Evolutionary conservation across 2,888 invertebrate genomes (phyloP).

Genomic region (Drosophila ustulata): DNA sequence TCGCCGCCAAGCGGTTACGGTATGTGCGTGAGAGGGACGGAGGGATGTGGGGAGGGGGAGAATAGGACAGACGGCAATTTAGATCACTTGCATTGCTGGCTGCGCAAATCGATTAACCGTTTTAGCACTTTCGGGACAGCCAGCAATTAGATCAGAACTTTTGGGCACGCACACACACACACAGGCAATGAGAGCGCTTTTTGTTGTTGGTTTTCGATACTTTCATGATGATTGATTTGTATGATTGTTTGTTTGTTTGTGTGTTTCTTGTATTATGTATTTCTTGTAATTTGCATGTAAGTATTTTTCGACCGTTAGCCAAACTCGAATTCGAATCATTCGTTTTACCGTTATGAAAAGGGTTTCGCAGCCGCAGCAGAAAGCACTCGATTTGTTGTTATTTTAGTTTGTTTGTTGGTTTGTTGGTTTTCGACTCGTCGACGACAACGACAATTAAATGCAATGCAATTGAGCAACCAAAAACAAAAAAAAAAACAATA

Average conservation of each 20-base stretch:
- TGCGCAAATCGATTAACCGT: conserved; percentile 9
- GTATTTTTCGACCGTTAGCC: conserved; percentile 23
- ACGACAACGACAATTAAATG: conserved; percentile 2
- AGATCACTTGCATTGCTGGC: conserved; percentile 9
- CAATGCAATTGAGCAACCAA: background rate
- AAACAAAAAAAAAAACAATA: background rate
- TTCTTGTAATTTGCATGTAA: conserved; percentile 4
- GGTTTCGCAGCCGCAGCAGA: conserved; percentile 18
- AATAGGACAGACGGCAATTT: background rate
- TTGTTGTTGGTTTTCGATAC: background rate
- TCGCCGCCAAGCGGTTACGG: background rate
- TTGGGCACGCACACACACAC: conserved; percentile 4
- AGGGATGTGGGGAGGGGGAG: background rate
- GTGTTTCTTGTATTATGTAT: conserved; percentile 5
- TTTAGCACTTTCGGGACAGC: background rate
- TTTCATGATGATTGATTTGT: conserved; percentile 4
- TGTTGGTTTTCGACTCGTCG: background rate
- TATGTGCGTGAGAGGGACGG: background rate
- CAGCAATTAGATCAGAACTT: too few species aligned
- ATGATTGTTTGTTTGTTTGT: conserved; percentile 5
- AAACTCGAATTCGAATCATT: conserved; percentile 29
- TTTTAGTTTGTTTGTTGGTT: background rate
- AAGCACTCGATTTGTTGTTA: conserved; percentile 1
- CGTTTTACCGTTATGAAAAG: conserved; percentile 28
- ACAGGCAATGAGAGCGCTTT: conserved; percentile 28